phyloP scores from a whole-genome alignment of 2,113 vertebrate genomes.

The Calyptomena viridis region DNA sequence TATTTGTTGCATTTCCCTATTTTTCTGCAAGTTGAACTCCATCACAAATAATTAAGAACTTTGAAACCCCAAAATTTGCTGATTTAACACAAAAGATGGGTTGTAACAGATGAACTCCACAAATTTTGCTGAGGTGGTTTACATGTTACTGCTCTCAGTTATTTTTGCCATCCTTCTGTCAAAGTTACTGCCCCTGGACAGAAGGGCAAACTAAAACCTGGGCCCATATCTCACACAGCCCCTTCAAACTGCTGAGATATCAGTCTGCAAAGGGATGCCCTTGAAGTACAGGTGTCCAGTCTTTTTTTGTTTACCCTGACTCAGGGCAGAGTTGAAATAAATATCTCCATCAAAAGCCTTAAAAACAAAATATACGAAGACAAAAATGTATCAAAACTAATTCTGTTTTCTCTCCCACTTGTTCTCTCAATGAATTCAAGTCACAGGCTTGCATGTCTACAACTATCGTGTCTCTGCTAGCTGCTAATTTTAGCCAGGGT shows the following conservation, averaged over 20 bases:
- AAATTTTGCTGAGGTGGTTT: conserved; percentile 18
- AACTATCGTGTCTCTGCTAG: neutral
- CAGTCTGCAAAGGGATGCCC: neutral
- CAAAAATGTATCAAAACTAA: neutral
- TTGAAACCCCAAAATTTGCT: neutral
- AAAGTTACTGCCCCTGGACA: neutral
- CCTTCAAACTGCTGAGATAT: neutral
- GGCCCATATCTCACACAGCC: neutral
- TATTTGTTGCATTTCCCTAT: neutral
- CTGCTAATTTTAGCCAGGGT: neutral
- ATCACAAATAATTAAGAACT: neutral
- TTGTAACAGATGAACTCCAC: neutral
- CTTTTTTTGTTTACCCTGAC: neutral
- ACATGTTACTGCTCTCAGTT: neutral
- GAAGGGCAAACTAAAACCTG: neutral
- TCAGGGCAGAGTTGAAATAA: neutral
- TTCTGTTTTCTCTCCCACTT: neutral
- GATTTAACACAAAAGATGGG: neutral
- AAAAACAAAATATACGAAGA: neutral
- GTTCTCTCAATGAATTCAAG: neutral
- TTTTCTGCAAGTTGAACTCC: neutral
- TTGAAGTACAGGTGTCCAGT: neutral
- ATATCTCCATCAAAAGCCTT: neutral
- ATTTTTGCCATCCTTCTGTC: neutral
- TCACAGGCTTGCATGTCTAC: neutral